Evolutionary conservation across 2,888 invertebrate species (phyloP), one percentile per base, ranked within the genome.

Genomic region (Rhingia rostrata): DNA sequence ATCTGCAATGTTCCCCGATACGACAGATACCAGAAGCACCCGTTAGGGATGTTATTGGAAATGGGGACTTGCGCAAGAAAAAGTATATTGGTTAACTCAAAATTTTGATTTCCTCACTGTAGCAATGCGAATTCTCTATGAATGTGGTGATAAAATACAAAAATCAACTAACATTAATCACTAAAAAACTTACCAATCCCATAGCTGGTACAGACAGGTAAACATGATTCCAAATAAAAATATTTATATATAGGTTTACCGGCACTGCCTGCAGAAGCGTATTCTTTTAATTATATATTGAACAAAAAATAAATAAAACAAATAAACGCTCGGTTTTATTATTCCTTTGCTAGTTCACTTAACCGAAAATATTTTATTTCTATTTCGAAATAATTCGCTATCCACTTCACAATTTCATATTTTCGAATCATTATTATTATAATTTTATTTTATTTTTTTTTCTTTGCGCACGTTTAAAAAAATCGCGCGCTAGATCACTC

Each of bases 161-260:
- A 22, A 47, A 5, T 12, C 12, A 4, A n/a, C 10, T 22, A 56
- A 22, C 6, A 9, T 10, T 5, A 37, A 10, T 6, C 14, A 22
- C 6, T 30, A n/a, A 22, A 47, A 41, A 10, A 91, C 93, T 93
- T 90, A 93, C 93, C 93, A 94, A 89, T 93, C 93, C 92, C 93
- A 93, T 85, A 94, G 91, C 89, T 93, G 93, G 93, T 94, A 94
- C 88, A 94, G 92, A 90, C 94, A 94, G 88, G 93, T 92, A 89
- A 94, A 93, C 94, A 94, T 94, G 88, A 88, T 91, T 89, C 32
- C 56, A 33, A 72, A 43, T 69, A 43, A 63, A 14, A 60, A 58
- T 22, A 22, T 22, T 22, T 22, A 22, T 22, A 22, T 22, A 22
- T 22, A 22, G 22, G 22, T 51, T 7, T 30, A 41, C 41, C 47